Evolutionary conservation across 2,888 invertebrate species (phyloP).

Genomic region (Panzeria rudis): DNA sequence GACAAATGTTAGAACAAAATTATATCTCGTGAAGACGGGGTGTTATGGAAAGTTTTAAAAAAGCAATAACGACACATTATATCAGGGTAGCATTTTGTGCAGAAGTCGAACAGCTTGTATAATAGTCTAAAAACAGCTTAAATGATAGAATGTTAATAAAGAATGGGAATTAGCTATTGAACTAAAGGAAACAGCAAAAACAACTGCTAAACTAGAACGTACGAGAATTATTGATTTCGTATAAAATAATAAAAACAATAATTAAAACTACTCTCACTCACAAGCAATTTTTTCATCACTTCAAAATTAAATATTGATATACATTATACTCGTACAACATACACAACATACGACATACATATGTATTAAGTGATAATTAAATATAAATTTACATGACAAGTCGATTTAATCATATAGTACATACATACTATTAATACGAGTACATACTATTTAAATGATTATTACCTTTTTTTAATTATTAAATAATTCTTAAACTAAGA

Average conservation of each 20-base stretch:
- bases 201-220: not conserved
- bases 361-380: conserved; percentile 60
- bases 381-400: conserved; percentile 59
- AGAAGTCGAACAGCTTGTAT: no score
- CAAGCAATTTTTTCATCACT: conserved; percentile 68
- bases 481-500: conserved; percentile 53
- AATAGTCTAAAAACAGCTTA: no score
- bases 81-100: no score
- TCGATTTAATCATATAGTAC: conserved; percentile 54
- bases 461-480: conserved; percentile 62
- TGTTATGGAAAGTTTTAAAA: no score
- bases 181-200: not conserved
- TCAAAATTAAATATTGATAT: conserved; percentile 34
- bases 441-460: conserved; percentile 58
- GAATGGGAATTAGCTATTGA: not conserved
- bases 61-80: no score
- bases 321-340: not conserved
- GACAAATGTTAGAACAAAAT: no score
- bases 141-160: not conserved
- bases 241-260: conserved; percentile 29
- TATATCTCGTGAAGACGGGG: no score
- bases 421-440: conserved; percentile 36
- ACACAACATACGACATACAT: not conserved
- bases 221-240: conserved; percentile 10
- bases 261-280: conserved; percentile 68